Base-by-base conservation (phyloP, 2,888 invertebrate genomes). In the Ophonus ardosiacus region DNA sequence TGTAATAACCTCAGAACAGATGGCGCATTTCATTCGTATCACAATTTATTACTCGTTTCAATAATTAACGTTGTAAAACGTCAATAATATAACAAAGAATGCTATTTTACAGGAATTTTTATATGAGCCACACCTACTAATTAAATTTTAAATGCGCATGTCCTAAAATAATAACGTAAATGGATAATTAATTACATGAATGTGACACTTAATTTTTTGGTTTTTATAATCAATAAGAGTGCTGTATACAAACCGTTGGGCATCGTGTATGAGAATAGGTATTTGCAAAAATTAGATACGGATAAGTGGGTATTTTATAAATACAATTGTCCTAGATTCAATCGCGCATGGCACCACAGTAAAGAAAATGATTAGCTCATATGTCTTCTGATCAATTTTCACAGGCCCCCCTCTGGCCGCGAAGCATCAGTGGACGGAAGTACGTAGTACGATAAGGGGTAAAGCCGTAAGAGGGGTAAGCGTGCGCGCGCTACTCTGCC, bases 401-500 rank as follows among this genome's bases (percentile, higher is more conserved):
- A 87, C 85, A 85, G 79, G 83, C 86, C 86, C 86, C 87, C 68
- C 84, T 65, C 78, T 18, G 61, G 57, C 86, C 85, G 40, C 85
- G 79, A 63, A 31, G 18, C 79, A 84, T 57, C 63, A 79, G 74
- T 78, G 85, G 86, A 87, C 87, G 87, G 87, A 87, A 87, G 86
- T 87, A 86, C 87, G 86, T 86, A 85, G 85, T 24, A 59, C 76
- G 61, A n/a, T 88, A 90, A 90, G 81, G 85, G 65, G 84, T 68
- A 86, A 82, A 71, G 85, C 59, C 68, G 85, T 84, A 76, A 40
- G 57, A 63, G 71, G 68, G 43, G 31, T 5, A 61, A 8, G 51
- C n/a, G 40, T 89, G 91, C 91, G 91, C 91, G 90, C 90, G 88
- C 88, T 87, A 51, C 86, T 86, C 86, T 87, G 87, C 81, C 76